phyloP scores from a whole-genome alignment of 1,140 invertebrate species.

The Cyrtorhinus lividipennis region DNA sequence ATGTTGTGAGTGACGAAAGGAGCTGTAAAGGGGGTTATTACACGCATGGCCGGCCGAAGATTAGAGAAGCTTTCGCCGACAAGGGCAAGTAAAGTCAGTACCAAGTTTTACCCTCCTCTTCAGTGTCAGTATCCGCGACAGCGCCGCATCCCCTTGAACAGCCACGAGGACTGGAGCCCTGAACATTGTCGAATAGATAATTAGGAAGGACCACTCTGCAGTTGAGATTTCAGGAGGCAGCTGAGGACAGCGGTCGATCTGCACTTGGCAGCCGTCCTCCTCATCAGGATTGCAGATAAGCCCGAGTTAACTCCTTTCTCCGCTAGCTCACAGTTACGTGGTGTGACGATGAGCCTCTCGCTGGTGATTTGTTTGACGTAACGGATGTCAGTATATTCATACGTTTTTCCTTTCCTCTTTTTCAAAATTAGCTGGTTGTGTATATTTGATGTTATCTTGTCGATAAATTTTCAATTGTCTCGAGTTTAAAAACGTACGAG shows the following conservation, averaged over 20 bases:
- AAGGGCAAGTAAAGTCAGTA: neutral
- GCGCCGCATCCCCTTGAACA: no score
- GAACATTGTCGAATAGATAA: neutral
- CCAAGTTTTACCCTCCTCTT: neutral
- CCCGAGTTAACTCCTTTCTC: neutral
- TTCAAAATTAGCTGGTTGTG: no score
- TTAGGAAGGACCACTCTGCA: neutral
- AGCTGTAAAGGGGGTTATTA: neutral
- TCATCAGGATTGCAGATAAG: conserved; percentile 8
- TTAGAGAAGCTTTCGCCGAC: neutral
- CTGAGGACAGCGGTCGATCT: conserved; percentile 6
- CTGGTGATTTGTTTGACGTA: no score
- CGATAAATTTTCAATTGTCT: no score
- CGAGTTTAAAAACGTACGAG: no score
- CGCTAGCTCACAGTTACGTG: no score
- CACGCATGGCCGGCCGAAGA: neutral
- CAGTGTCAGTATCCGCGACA: neutral
- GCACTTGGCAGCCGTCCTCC: conserved; percentile 1
- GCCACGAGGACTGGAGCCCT: neutral
- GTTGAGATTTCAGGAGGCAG: neutral
- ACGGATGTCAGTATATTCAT: no score
- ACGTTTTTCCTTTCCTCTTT: no score
- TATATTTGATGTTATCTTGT: no score
- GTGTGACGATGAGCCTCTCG: no score
- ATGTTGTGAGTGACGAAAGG: no score